Percentiles rank a stretch among this genome's conserved stretches.
phyloP scores from a whole-genome alignment of 1,140 invertebrate genomes.

The Armadillidium nasatum region DNA sequence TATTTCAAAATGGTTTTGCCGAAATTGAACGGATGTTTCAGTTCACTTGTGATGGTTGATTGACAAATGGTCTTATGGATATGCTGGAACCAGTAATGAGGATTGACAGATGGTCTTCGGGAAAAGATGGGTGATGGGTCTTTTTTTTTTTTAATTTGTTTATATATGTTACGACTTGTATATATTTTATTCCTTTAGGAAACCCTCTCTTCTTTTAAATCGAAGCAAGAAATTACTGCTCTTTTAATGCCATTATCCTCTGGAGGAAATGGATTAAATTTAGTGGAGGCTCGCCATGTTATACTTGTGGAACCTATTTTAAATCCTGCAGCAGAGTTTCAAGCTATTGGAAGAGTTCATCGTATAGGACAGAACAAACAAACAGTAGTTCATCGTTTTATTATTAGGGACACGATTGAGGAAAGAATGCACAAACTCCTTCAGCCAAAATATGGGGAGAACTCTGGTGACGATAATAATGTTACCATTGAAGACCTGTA shows the following conservation, averaged over 20 bases:
- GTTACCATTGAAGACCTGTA: conserved; percentile 21
- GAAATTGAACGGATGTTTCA: too few species aligned
- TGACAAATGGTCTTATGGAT: too few species aligned
- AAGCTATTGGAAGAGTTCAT: conserved; percentile 73
- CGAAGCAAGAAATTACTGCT: conserved; percentile 55
- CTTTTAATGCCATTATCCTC: conserved; percentile 63
- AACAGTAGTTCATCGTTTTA: conserved; percentile 56
- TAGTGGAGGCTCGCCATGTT: conserved; percentile 74
- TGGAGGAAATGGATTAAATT: conserved; percentile 71
- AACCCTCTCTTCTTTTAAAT: conserved; percentile 51
- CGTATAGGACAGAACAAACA: conserved; percentile 70
- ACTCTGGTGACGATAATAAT: conserved; percentile 44
- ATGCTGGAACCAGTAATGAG: too few species aligned
- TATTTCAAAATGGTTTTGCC: too few species aligned
- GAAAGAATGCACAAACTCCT: conserved; percentile 58
- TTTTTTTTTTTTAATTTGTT: too few species aligned
- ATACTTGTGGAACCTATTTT: conserved; percentile 70
- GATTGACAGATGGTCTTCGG: too few species aligned
- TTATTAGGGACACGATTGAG: conserved; percentile 65
- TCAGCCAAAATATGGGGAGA: conserved; percentile 13
- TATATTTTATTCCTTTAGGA: conserved; percentile 32
- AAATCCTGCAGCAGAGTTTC: conserved; percentile 66
- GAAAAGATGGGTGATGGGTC: too few species aligned
- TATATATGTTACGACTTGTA: background rate
- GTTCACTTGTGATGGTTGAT: too few species aligned